Evolutionary conservation across 2,113 vertebrate species (phyloP), one percentile per base, ranked within the genome.

Genomic region (Hemiprocne comata): DNA sequence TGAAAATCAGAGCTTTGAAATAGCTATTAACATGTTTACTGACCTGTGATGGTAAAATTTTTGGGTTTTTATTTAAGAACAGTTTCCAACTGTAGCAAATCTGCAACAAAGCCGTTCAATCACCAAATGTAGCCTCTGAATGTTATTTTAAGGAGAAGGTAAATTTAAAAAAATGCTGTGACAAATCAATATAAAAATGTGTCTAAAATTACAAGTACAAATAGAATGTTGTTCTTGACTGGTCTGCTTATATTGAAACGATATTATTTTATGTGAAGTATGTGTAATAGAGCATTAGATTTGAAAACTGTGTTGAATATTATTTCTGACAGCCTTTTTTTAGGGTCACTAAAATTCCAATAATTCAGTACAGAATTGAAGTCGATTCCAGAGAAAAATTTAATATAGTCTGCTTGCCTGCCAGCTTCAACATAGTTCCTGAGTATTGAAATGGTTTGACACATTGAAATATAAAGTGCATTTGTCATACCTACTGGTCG

Each of bases 271-370:
- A 97, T 97, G 95, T 98, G 98, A 98, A 98, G 96, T 96, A 97
- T 95, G 93, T 72, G 80, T 98, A 98, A 98, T 97, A 98, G 96
- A 97, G 95, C 96, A 97, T 98, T 97, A 97, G 96, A 98, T 97
- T 98, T 97, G 90, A 98, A 98, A 98, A 94, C 95, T 92, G 89
- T 94, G 92, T 97, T 97, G 97, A 98, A 97, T 98, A 98, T 98
- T 98, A 98, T 97, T 98, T 98, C 96, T 98, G 98, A 98, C 98
- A 98, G 96, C 95, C 94, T 50, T 98, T 98, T 98, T 98, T 98
- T 98, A 98, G 97, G 98, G 98, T 98, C 98, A 98, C 98, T 98
- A 98, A 98, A 98, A 98, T 98, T 98, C 97, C 98, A 98, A 98
- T 98, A 98, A 98, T 98, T 98, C 98, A 98, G 97, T 98, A 95